Base-by-base conservation (phyloP, 1,140 invertebrate genomes). In the Harpegnathos saltator region DNA sequence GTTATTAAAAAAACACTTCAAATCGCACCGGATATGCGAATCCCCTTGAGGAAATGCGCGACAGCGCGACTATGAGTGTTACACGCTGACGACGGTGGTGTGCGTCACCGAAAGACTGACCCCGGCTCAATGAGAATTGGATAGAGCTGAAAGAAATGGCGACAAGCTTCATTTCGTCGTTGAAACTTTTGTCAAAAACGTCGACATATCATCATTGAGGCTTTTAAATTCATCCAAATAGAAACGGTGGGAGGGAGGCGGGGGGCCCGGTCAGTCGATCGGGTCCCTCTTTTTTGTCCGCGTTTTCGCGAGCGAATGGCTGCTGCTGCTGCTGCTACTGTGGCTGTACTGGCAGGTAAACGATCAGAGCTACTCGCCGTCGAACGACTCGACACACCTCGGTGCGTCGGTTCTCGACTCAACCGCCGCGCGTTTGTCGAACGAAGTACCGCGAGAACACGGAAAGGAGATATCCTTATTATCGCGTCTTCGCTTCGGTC, bases 341-440 rank as follows among this genome's bases (percentile, higher is more conserved):
- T n/a, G 58, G 38, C 38, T 44, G 38, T 44, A n/a, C n/a, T 9
- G 50, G 58, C 52, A 62, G 52, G 14, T n/a, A 15, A 66, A 44
- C 38, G 38, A 44, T 69, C 52, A 50, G 48, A 26, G 52, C 52
- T 52, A 80, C 33, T 80, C 69, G 17, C 33, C 9, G 33, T 54
- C 65, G 59, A 71, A 58, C 75, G 75, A 71, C 17, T 71, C 75
- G 44, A 80, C 63, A 80, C 63, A 71, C 17, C 69, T 22, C 14
- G 63, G 69, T 69, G 52, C 75, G 63, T n/a, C 52, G 54, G 68
- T 17, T n/a, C 75, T 56, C 52, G 22, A 29, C 65, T 56, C 75
- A 56, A 54, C 52, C 29, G 29, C 15, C 58, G 52, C 56, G 52
- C 22, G 14, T 80, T 80, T 69, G 44, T 22, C 38, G 75, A 69